A percentile compares a stretch with the other conserved stretches of the same genome.
These are phyloP conservation scores for Noctua pronuba DNA, from an alignment of 2,888 invertebrate species.

Conservation along the genomic window DNA sequence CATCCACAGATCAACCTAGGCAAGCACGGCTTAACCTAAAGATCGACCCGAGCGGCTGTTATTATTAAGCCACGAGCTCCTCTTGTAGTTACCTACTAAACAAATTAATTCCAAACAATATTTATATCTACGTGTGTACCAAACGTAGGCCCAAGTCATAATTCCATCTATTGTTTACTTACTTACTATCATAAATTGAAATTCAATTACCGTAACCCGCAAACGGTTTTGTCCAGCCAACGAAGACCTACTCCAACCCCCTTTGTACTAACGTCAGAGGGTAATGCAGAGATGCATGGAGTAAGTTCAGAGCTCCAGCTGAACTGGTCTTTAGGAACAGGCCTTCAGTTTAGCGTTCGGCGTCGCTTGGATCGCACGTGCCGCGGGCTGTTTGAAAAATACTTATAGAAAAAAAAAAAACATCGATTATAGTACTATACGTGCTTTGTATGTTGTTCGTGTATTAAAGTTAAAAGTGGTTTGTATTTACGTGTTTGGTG, in stretches of 20 bases:
- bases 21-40: too few species aligned
- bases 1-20: too few species aligned
- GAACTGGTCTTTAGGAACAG: conserved; percentile 47
- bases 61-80: too few species aligned
- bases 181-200: conserved; percentile 64
- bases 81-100: neutral
- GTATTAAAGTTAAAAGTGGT: conserved; percentile 47
- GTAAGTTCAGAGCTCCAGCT: conserved; percentile 43
- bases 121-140: conserved; percentile 13
- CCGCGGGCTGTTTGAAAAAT: conserved; percentile 10
- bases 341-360: conserved; percentile 57
- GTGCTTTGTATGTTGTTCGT: conserved; percentile 35
- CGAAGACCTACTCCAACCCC: conserved; percentile 50
- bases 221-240: conserved; percentile 56
- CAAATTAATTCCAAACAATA: conserved; percentile 26
- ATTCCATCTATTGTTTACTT: conserved; percentile 56
- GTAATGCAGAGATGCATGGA: conserved; percentile 61
- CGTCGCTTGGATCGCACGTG: conserved; percentile 61
- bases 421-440: conserved; percentile 43
- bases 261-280: conserved; percentile 46
- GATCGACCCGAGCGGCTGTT: too few species aligned
- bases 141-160: neutral
- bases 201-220: conserved; percentile 63
- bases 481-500: conserved; percentile 40
- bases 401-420: conserved; percentile 24